Evolutionary conservation across 2,113 vertebrate species (phyloP).

Genomic region (Bubo scandiacus): DNA sequence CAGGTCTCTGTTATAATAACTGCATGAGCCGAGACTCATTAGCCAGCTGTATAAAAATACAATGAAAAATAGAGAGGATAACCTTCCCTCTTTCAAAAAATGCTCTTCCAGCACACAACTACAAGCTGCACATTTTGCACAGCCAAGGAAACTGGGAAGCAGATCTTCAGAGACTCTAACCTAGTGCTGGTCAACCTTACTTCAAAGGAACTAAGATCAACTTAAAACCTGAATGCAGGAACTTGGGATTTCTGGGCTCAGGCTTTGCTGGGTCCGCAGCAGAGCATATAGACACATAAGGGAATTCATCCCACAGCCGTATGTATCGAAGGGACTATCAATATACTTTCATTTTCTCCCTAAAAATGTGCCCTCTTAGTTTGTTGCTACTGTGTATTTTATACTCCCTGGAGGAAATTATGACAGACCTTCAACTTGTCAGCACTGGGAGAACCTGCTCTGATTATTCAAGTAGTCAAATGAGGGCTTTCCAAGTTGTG

Average conservation of each 20-base stretch:
- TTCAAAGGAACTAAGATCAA: background rate
- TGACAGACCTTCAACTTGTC: background rate
- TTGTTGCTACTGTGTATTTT: background rate
- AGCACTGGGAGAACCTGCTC: background rate
- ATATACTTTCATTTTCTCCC: background rate
- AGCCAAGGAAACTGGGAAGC: background rate
- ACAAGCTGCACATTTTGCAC: background rate
- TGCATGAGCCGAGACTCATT: background rate
- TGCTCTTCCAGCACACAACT: background rate
- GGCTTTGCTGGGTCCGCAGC: background rate
- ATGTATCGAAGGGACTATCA: background rate
- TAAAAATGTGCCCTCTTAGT: background rate
- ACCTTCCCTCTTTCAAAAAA: background rate
- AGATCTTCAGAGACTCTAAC: background rate
- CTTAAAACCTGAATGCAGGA: background rate
- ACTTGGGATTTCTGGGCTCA: background rate
- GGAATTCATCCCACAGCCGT: background rate
- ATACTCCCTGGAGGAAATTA: background rate
- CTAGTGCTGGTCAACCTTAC: background rate
- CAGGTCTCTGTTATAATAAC: background rate
- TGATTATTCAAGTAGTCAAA: background rate
- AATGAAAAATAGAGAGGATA: background rate
- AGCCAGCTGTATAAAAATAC: background rate
- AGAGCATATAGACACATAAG: background rate
- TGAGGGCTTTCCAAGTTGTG: background rate